Evolutionary conservation across 1,140 invertebrate species (phyloP), one percentile per base, ranked within the genome.

Genomic region (Drosophila setifemur): DNA sequence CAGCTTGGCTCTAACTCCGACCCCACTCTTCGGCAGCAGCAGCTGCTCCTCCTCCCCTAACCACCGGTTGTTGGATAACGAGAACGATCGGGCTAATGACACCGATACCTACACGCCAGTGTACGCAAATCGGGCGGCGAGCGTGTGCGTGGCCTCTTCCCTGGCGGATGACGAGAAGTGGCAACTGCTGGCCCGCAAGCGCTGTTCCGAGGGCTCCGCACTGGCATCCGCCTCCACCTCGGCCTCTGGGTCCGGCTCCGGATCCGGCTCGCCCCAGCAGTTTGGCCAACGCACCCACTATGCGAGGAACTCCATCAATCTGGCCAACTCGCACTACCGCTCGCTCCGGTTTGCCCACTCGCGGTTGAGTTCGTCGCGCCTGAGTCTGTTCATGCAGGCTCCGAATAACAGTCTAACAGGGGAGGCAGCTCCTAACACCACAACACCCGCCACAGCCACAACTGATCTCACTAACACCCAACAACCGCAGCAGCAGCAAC

Each of bases 121-220:
- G 7, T 90, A 90, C 58, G 64, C 76, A 6, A 90, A 81, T 58
- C 86, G 88, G 18, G 78, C 88, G 44, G 78, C 88, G 14, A 86
- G 77, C 42, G 74, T 88, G 44, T 86, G 79, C 53, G 71, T 81
- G 35, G 64, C 79, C 35, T 78, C 78, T 4, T 86, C 88, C n/a
- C 45, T 89, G 23, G 73, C 88, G n/a, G 89, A 90, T 43, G 89
- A 90, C 50, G 89, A 89, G 31, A 90, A 90, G 48, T 90, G 88
- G 89, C 83, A 90, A 43, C 39, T 90, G 28, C 49, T 90, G 42
- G 71, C 85, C 25, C 85, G 78, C 9, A 90, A 90, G 45, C 88
- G 89, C 4, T 88, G 82, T 58, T 88, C 89, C 5, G 83, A 90
- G 39, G 88, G 89, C 0, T 47, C 76, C 1, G 61, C 66, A 0